These are phyloP conservation scores for Muntiacus reevesi DNA, from an alignment of 2,113 vertebrate genomes.

Conservation along the genomic window DNA sequence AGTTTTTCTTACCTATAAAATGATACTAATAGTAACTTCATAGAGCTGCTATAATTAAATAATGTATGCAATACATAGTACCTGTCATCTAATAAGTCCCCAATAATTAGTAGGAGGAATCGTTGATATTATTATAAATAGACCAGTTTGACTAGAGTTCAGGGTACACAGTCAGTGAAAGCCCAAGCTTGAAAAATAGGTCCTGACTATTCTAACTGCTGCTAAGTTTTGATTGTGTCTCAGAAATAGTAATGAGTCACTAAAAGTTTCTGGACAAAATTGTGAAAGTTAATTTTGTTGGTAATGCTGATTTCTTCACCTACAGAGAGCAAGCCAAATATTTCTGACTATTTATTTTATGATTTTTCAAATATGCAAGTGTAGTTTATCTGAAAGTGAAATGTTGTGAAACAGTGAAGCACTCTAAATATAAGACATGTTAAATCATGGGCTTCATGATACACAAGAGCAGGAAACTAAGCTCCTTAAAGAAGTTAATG, in stretches of 20 bases:
- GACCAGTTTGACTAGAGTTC: not conserved
- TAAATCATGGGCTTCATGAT: not conserved
- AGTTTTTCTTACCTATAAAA: constrained; percentile 25
- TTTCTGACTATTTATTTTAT: not conserved
- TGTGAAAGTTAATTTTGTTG: not conserved
- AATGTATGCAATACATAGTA: not conserved
- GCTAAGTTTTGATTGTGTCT: not conserved
- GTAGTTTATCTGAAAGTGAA: not conserved
- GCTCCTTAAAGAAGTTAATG: not conserved
- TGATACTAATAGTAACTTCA: not conserved
- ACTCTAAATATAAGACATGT: not conserved
- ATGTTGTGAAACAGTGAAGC: not conserved
- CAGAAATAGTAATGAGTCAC: not conserved
- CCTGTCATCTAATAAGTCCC: not conserved
- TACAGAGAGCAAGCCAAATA: not conserved
- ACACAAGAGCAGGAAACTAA: not conserved
- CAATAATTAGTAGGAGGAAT: not conserved
- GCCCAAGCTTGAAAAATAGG: not conserved
- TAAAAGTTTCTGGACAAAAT: not conserved
- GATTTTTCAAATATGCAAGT: constrained; percentile 16
- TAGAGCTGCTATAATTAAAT: not conserved
- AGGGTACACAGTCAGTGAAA: not conserved
- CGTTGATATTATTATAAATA: not conserved
- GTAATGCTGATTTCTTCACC: not conserved
- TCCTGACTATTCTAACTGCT: not conserved